Evolutionary conservation across 2,797 vertebrate genomes (phyloP).

Genomic region (Anguilla pacifica): DNA sequence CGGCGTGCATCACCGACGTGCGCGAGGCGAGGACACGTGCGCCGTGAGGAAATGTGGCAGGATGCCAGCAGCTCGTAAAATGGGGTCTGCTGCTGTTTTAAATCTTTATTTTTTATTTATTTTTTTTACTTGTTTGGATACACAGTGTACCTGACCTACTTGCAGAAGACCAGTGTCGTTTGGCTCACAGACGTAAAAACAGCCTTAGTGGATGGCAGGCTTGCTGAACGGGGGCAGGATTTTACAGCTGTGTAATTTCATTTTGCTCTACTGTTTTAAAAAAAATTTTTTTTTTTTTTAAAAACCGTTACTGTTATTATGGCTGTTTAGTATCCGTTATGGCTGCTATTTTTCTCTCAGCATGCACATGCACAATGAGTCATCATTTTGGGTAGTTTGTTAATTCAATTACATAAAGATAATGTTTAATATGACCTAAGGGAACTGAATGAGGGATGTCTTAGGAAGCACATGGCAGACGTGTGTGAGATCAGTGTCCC

Average conservation of each 20-base stretch:
- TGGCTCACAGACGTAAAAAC: background rate
- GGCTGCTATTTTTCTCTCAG: background rate
- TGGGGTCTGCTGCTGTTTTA: background rate
- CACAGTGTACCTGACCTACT: background rate
- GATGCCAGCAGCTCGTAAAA: background rate
- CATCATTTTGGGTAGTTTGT: background rate
- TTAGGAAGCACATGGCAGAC: background rate
- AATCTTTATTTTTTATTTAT: background rate
- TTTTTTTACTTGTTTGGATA: background rate
- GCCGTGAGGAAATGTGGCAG: background rate
- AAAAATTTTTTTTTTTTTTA: too few species aligned
- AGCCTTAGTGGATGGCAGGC: background rate
- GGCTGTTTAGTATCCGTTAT: background rate
- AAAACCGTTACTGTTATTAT: background rate
- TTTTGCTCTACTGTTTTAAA: background rate
- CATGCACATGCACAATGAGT: background rate
- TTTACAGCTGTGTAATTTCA: background rate
- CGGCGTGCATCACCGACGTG: background rate
- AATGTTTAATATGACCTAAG: background rate
- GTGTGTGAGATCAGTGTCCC: too few species aligned
- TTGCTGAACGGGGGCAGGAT: background rate
- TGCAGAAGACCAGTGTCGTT: background rate
- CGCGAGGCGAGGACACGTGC: background rate
- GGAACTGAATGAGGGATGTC: background rate
- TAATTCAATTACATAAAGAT: background rate